Evolutionary conservation across 2,797 vertebrate species (phyloP).

Genomic region (Poecilia wingei): DNA sequence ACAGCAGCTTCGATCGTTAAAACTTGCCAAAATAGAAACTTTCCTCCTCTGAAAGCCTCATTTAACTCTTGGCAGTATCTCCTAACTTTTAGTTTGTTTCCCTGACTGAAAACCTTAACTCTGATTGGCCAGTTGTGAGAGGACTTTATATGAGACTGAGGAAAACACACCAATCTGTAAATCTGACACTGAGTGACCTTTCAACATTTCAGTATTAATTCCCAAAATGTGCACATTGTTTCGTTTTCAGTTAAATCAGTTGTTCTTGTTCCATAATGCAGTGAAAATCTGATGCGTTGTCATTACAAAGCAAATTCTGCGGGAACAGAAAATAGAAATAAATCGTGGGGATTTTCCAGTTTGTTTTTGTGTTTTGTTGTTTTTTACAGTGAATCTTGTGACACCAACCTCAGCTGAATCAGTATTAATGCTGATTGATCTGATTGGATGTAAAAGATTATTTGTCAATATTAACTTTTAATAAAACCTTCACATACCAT

Average conservation of each 20-base stretch:
- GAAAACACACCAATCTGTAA: no score
- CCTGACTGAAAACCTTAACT: neutral
- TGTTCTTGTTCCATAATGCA: neutral
- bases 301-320: neutral
- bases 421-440: neutral
- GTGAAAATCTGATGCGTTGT: neutral
- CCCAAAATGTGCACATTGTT: neutral
- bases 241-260: neutral
- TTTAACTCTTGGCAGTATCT: neutral
- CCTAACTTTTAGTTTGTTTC: neutral
- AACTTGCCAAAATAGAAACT: no score
- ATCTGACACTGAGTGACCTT: no score
- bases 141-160: neutral
- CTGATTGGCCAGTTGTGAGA: neutral
- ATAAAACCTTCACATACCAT: neutral
- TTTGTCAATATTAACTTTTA: neutral
- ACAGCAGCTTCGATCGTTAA: neutral
- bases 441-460: neutral
- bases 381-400: neutral
- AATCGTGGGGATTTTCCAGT: neutral
- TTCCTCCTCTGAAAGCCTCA: no score
- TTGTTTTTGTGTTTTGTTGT: no score
- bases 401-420: neutral
- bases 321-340: neutral
- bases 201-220: no score